Base-by-base conservation (phyloP, 2,113 vertebrate species). In the Melanotaenia duboulayi region DNA sequence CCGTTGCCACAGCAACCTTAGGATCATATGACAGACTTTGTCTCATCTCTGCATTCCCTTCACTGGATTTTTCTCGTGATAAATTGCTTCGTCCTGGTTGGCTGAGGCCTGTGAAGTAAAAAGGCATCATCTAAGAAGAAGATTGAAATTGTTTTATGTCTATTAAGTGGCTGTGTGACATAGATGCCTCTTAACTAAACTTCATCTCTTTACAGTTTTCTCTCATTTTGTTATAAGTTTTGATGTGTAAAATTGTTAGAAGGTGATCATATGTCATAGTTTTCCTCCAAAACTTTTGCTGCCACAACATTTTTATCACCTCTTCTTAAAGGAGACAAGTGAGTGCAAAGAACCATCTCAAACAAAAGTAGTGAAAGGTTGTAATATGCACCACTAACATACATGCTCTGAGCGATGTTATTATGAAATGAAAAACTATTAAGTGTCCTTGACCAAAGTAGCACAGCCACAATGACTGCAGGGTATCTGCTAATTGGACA, bases 1-100 rank as follows among this genome's bases (percentile, higher is more conserved):
- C 56, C 3, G 87, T 90, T 89, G 76, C 87, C 82, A 87, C 81
- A 71, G 87, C 87, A 90, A 89, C 90, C 71, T 51, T 55, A 17
- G 74, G 66, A 82, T 90, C 85, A 87, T 74, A 78, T 86, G 84
- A 90, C 84, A 81, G 71, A 74, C 69, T 73, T 56, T 22, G 52
- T 74, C 63, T 86, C 65, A 48, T 82, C 65, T 62, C 65, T 49
- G 57, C 52, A 32, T 58, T 65, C 57, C 74, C 60, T n/a, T 71
- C 25, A 42, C 61, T 85, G 71, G 55, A 76, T 49, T 20, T 40
- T 10, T 49, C 13, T 24, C 2, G 7, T 9, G 0, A 55, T 64
- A 51, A 55, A 42, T 17, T 24, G 9, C 28, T 83, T 82, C 58
- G 6, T 39, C 19, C 25, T 25, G 20, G 19, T 48, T 6, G 0